Evolutionary conservation across 53 echinoderm and acorn worm genomes (phyloP).

Genomic region (Apostichopus leukothele): DNA sequence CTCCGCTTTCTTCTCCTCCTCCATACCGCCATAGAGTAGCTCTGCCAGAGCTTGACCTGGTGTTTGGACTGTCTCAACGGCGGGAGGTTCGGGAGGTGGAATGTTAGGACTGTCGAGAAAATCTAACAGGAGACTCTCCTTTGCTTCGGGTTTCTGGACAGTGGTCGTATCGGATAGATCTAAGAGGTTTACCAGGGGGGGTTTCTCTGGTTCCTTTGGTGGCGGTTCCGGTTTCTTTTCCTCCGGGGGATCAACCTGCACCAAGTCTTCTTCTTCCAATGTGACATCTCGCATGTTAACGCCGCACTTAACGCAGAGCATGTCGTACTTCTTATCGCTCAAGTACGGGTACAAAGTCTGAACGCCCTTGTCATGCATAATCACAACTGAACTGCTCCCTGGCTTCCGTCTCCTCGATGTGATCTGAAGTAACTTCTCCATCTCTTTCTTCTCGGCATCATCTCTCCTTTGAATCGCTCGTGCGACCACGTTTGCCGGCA

Average conservation of each 20-base stretch:
- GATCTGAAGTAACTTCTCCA: slow-evolving; percentile 80
- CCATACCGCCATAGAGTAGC: slow-evolving; percentile 38
- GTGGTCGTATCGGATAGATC: slow-evolving; percentile 81
- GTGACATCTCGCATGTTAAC: slow-evolving; percentile 62
- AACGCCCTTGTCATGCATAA: slow-evolving; percentile 86
- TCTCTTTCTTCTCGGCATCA: slow-evolving; percentile 90
- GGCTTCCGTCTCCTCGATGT: slow-evolving; percentile 59
- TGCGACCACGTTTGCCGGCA: slow-evolving; percentile 90
- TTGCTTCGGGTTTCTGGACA: slow-evolving; percentile 56
- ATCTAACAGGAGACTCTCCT: slow-evolving; percentile 74
- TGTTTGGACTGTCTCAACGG: slow-evolving; percentile 25
- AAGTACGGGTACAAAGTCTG: slow-evolving; percentile 68
- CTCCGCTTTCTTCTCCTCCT: slow-evolving; percentile 24
- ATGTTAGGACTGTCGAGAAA: slow-evolving; percentile 64
- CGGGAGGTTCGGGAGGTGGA: slow-evolving; percentile 53
- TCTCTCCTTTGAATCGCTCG: slow-evolving; percentile 91
- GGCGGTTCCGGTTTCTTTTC: slow-evolving; percentile 3
- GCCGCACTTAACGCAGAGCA: slow-evolving; percentile 84
- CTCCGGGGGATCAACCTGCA: neutral
- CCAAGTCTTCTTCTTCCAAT: slow-evolving; percentile 56
- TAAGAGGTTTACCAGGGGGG: slow-evolving; percentile 69
- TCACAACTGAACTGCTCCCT: slow-evolving; percentile 63
- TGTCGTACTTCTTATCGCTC: slow-evolving; percentile 60
- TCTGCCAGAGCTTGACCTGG: slow-evolving; percentile 52
- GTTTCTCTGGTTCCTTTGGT: slow-evolving; percentile 44